Base-by-base conservation (phyloP, 2,888 invertebrate species). In the Drosophila leonis region DNA sequence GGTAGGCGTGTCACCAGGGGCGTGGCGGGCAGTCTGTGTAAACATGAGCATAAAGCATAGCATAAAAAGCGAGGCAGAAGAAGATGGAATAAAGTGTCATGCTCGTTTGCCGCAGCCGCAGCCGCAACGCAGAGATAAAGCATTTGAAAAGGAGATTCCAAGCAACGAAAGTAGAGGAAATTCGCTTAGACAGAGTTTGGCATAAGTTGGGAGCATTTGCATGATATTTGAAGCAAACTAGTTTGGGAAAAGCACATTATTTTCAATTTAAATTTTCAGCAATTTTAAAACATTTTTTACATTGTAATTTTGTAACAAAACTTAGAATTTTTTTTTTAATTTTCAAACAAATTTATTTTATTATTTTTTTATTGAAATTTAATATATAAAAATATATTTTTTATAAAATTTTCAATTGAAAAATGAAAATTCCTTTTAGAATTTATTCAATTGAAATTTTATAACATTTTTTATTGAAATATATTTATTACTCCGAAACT, bases 11-110 rank as follows among this genome's bases (percentile, higher is more conserved):
- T 0, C 48, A 5, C 9, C 31, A 0, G 2, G 9, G 48, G 44
- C 10, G 6, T 42, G 56, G 44, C 37, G 10, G 18, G 29, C 9
- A 10, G 39, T 27, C 37, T 49, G 69, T 62, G 64, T 69, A 78
- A 71, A 73, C 78, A 82, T 66, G 82, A 65, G 57, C 66, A 70
- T 71, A 82, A 74, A 72, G 80, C 73, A 75, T 61, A 75, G 72
- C 67, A 77, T 72, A 74, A 78, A 71, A 55, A 61, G 57, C 69
- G 62, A 49, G 12, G 0, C 48, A 35, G 49, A 13, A 29, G 31
- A 48, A 6, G 37, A 35, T 65, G 55, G 24, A 73, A 65, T 60
- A 81, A 69, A 80, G 80, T 83, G 83, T 69, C 74, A 68, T 59
- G 56, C 70, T 65, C 52, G 61, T 68, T 62, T 72, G 65, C 63